Evolutionary conservation across 2,888 invertebrate species (phyloP), one percentile per base, ranked within the genome.

Genomic region (Petrolisthes cinctipes): DNA sequence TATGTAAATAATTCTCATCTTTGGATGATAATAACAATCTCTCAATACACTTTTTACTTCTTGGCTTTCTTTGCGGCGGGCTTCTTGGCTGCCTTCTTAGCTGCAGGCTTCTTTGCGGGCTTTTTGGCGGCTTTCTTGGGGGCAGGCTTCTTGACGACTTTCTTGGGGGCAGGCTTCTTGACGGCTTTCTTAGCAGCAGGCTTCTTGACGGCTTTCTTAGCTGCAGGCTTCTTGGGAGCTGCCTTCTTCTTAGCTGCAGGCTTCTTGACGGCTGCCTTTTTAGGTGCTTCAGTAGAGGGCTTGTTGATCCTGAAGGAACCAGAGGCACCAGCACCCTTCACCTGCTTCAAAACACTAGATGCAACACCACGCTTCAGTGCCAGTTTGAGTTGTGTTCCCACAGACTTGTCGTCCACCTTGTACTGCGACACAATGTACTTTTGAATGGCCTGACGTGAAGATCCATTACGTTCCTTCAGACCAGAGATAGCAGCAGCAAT

Each of bases 381-480:
- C 82, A 91, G 85, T 91, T 93, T 93, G 90, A 93, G 91, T 86
- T 92, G 93, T 61, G 91, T 91, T 90, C 92, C 92, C 87, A 92
- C 91, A 51, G 84, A 61, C 85, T 91, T 91, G 75, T 91, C 91
- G 86, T 93, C 93, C 83, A 94, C 92, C 71, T 92, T 92, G 92
- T 92, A 93, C 92, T 93, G 91, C 73, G 91, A 89, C 75, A 91
- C 73, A 75, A 91, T 89, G 85, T 91, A 91, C 89, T 91, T 91
- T 79, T 93, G 91, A 89, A 94, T 93, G 11, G 93, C 93, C 90
- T 93, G 93, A 85, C 93, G 92, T 14, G 93, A 93, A 68, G 93
- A 93, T 23, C 94, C 93, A 84, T 92, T 92, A 81, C 93, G 92
- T 84, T 93, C 93, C 91, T 93, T 93, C 88, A 93, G 91, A 17